Evolutionary conservation across 2,797 vertebrate species (phyloP), one percentile per base, ranked within the genome.

Genomic region (Hypotaenidia philippensis): DNA sequence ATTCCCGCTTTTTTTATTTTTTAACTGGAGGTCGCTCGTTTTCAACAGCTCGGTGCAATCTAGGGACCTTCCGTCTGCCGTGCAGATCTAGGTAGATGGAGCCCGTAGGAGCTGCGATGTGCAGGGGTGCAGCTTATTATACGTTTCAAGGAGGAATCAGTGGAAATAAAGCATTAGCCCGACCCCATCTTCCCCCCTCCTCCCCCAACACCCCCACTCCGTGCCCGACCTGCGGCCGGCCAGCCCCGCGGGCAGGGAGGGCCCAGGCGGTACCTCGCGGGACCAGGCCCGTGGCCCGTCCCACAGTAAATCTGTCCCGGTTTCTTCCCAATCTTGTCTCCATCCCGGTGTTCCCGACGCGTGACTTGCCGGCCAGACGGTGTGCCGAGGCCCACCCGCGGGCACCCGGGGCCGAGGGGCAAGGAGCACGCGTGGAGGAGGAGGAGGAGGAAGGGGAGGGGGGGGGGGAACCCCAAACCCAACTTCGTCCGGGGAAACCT

Each of bases 151-250:
- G 49, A 50, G 29, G 21, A 21, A 75, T 2, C 5, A 2, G 29
- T 11, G 52, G 14, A 29, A 77, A 50, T 6, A 13, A 2, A 3
- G 0, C 20, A 0, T 4, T 6, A 19, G 17, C 34, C 29, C 32
- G 10, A 26, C 1, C 20, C 20, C 47, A 6, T n/a, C 2, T 16
- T 41, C 16, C 38, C 12, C 38, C 13, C 27, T 40, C 8, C 40
- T 16, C 16, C 40, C 40, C 40, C 40, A 15, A 15, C 6, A 40
- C 40, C 14, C 44, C 44, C 7, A 20, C 20, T 19, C 44, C 20
- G 44, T 20, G 44, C 44, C 12, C 7, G 10, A 61, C 11, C 7
- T 9, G 47, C 34, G 5, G 18, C 25, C 9, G 7, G 15, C 21
- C 3, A 4, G 25, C 41, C 50, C 60, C 29, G 3, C 1, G 13